These are phyloP conservation scores for Varroa destructor DNA, from an alignment of 1,140 invertebrate genomes.

Conservation along the genomic window DNA sequence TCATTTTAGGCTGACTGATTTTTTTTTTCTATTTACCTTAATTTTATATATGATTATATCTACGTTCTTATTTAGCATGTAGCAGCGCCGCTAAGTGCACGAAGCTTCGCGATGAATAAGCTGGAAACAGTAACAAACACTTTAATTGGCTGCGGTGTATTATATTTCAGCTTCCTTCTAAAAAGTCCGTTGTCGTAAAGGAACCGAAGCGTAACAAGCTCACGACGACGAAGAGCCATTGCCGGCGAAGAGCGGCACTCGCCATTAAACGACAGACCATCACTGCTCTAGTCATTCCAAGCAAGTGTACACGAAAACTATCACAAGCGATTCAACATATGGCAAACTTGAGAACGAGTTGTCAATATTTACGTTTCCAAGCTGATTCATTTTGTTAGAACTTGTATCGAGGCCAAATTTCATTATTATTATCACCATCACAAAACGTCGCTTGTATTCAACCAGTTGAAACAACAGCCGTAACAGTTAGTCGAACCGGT, in stretches of 20 bases:
- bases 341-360: not conserved
- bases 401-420: not conserved
- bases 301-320: not conserved
- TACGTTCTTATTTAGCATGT: no score
- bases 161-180: no score
- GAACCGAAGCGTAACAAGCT: slow-evolving; percentile 21
- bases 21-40: no score
- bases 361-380: not conserved
- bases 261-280: slow-evolving; percentile 22
- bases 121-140: no score
- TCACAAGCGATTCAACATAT: not conserved
- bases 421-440: not conserved
- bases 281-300: slow-evolving; percentile 7
- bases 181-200: no score
- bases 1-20: no score
- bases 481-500: no score
- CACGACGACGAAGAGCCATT: slow-evolving; percentile 7
- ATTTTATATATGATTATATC: no score
- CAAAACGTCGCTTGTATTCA: not conserved
- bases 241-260: slow-evolving; percentile 19
- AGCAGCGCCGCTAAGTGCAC: no score
- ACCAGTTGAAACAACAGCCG: not conserved
- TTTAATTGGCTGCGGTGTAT: no score
- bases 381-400: not conserved
- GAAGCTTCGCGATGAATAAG: no score